Percentiles rank a stretch among this genome's conserved stretches.
phyloP scores from a whole-genome alignment of 1,140 invertebrate genomes.

The Eubasilissa regina region DNA sequence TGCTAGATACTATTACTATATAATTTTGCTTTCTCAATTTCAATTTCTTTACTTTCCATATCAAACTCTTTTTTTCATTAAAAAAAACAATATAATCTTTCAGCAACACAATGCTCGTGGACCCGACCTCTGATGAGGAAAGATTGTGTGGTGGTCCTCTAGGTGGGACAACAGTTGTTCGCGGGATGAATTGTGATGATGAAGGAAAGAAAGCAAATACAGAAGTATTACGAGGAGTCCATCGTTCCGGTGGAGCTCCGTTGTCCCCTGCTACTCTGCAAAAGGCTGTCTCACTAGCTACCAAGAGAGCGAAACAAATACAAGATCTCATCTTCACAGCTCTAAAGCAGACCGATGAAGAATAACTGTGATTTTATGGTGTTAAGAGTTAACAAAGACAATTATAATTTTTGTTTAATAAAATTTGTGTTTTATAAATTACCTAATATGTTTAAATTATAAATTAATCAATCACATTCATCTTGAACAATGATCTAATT shows the following conservation, averaged over 20 bases:
- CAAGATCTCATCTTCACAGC: slow-evolving; percentile 66
- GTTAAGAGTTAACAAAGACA: background rate
- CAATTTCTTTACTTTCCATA: background rate
- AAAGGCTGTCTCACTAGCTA: slow-evolving; percentile 64
- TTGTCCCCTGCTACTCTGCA: slow-evolving; percentile 65
- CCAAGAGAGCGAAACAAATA: slow-evolving; percentile 64
- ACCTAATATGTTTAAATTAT: background rate
- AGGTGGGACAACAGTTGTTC: slow-evolving; percentile 48
- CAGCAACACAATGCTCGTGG: slow-evolving; percentile 71
- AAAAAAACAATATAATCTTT: slow-evolving; percentile 60
- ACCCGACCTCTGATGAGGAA: slow-evolving; percentile 77
- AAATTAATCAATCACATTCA: no score
- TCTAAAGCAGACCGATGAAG: slow-evolving; percentile 49
- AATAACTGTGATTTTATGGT: slow-evolving; percentile 6
- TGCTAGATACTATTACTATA: no score
- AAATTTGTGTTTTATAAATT: slow-evolving; percentile 20
- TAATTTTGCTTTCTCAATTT: no score
- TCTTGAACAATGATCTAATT: no score
- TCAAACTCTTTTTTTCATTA: background rate
- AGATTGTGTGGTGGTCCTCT: slow-evolving; percentile 64
- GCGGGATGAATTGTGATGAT: slow-evolving; percentile 45
- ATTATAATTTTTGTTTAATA: slow-evolving; percentile 19
- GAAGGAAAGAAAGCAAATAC: slow-evolving; percentile 28
- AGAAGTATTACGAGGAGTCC: slow-evolving; percentile 43
- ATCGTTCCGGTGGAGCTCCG: slow-evolving; percentile 65